Evolutionary conservation across 2,113 vertebrate genomes (phyloP), one percentile per base, ranked within the genome.

Genomic region (Tretioscincus oriximinensis): DNA sequence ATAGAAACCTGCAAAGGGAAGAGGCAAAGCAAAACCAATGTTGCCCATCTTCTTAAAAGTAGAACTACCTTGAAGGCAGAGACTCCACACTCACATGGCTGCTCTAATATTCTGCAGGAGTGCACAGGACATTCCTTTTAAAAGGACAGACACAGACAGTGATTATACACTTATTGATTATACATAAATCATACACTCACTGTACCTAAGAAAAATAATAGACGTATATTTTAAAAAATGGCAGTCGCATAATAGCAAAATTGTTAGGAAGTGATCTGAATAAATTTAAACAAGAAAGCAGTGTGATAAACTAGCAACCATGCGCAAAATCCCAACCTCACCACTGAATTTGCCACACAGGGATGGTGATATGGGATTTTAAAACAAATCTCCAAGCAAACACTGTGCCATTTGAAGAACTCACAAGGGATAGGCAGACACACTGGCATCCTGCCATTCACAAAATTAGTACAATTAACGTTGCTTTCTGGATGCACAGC

Each of bases 401-500:
- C 9, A 21, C 9, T n/a, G 31, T 76, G 73, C 64, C n/a, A 18
- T 81, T 76, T 47, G 21, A 76, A 75, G 64, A 75, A 81, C 31
- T 69, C 80, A 29, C 70, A 31, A 65, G 78, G 61, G 78, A 80
- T 24, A 31, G 11, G 18, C 41, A 35, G 21, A 9, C 60, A n/a
- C 35, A 29, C 80, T 81, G 80, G 80, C 80, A 76, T 21, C 21
- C 21, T 86, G 82, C 68, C 82, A 80, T 51, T 73, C 83, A 60
- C 81, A 90, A 87, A 86, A 84, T 78, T 84, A 82, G 79, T 81
- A 26, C 35, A 85, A 61, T 83, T 87, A 90, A 92, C 91, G 89
- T 86, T 88, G 88, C 64, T 87, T 89, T 85, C 72, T n/a, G 14
- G 63, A 87, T 86, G 89, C 90, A n/a, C 54, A 63, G 64, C 54